Evolutionary conservation across 2,888 invertebrate species (phyloP), one percentile per base, ranked within the genome.

Genomic region (Lottia gigantea): DNA sequence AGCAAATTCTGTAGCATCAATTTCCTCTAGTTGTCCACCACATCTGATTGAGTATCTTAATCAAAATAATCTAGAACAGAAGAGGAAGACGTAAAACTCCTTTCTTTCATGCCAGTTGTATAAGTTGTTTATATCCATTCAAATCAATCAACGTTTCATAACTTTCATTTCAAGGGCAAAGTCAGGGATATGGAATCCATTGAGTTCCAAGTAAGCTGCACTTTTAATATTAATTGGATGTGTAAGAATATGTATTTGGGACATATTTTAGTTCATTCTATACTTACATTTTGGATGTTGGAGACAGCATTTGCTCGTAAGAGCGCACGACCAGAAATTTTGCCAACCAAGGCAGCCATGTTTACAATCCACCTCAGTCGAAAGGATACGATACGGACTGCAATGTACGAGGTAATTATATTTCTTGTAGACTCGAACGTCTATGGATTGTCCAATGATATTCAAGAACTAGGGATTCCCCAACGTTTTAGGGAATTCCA

Each of bases 281-380:
- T 23, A 46, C 70, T 64, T 75, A 80, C 80, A 73, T 78, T 69
- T 63, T 77, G 76, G 19, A 71, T 72, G 62, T 67, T 63, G 61
- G 75, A 19, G 40, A 66, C 69, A 62, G 74, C 74, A 71, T 77
- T 78, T 12, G 78, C 80, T 74, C 78, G 78, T 65, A 83, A 78
- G 71, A 86, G 78, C 61, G 81, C 81, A 67, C 82, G 82, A 70
- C 78, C 80, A 64, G 83, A 72, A 40, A 80, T 76, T 73, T 83
- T 80, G 74, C 82, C 82, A 67, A 81, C 78, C 67, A 83, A 69
- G 67, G 84, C 79, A 75, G 86, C 85, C 85, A 85, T 85, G 68
- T 81, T 80, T 76, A 67, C 65, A 64, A 19, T 46, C 47, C 79
- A 95, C 86, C 77, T 94, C 92, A 78, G 94, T 92, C 31, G 25